Percentiles rank a stretch among this genome's conserved stretches.
These are phyloP conservation scores for Lophotis ruficrista DNA, from an alignment of 2,113 vertebrate species.

Conservation along the genomic window DNA sequence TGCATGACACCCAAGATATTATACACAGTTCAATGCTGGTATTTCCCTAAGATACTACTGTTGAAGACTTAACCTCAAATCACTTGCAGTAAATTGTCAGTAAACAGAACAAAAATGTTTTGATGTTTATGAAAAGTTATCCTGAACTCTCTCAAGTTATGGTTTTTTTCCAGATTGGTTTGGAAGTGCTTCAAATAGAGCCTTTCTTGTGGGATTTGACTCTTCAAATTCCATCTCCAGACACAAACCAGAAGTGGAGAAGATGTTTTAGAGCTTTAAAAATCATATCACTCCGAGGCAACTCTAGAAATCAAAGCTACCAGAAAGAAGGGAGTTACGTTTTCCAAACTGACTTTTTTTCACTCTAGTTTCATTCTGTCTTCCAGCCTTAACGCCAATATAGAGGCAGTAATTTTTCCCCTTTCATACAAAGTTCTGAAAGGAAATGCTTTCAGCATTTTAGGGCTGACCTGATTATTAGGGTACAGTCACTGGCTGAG, in stretches of 20 bases:
- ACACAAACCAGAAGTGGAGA: conserved; percentile 12
- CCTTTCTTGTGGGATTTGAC: conserved; percentile 47
- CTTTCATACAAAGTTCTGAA: background rate
- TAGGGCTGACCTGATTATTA: background rate
- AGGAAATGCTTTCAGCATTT: background rate
- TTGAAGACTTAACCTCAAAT: conserved; percentile 26
- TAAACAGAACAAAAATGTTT: conserved; percentile 37
- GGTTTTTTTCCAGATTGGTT: background rate
- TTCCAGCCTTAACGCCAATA: background rate
- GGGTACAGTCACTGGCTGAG: background rate
- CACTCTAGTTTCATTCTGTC: background rate
- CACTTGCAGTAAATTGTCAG: conserved; percentile 1
- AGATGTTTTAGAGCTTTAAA: conserved; percentile 22
- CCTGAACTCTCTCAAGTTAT: conserved; percentile 33
- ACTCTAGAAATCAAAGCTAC: background rate
- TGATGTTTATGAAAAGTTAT: conserved; percentile 40
- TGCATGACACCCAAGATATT: background rate
- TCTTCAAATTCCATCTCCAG: conserved; percentile 8
- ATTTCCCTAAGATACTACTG: background rate
- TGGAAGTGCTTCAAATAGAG: conserved; percentile 46
- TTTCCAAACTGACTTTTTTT: background rate
- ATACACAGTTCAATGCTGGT: background rate
- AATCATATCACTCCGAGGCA: background rate
- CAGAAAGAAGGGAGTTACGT: background rate
- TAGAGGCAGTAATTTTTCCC: background rate